Percentiles rank a stretch among this genome's conserved stretches.
These are phyloP conservation scores for Sialis fuliginosa DNA, from an alignment of 2,888 invertebrate species.

Conservation along the genomic window DNA sequence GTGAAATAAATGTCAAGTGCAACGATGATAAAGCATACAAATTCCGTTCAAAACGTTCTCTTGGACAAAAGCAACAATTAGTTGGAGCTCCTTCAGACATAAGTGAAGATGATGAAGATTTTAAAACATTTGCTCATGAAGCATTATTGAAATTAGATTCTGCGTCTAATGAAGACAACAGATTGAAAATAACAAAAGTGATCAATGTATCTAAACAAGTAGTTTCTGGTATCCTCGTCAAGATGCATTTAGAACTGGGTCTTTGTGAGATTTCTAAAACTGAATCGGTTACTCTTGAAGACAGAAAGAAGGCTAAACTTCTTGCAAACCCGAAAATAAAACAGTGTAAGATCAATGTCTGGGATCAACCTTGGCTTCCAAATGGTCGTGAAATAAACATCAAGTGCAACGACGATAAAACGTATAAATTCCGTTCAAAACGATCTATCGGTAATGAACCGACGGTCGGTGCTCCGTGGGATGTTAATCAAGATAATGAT, in stretches of 20 bases:
- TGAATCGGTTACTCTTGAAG: constrained; percentile 14
- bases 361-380: constrained; percentile 40
- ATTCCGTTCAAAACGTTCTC: not conserved
- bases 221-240: constrained; percentile 35
- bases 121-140: constrained; percentile 16
- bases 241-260: constrained; percentile 38
- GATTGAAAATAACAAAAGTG: constrained; percentile 23
- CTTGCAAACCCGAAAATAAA: constrained; percentile 15
- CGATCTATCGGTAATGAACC: no score
- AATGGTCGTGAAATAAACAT: constrained; percentile 24
- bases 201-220: constrained; percentile 29
- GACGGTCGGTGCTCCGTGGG: constrained; percentile 5
- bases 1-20: constrained; percentile 25
- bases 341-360: constrained; percentile 31
- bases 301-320: constrained; percentile 10
- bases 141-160: constrained; percentile 15
- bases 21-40: constrained; percentile 9
- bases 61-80: constrained; percentile 4
- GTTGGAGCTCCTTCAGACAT: constrained; percentile 10
- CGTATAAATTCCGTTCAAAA: not conserved
- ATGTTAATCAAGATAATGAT: constrained; percentile 12
- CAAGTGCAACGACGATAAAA: constrained; percentile 18
- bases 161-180: constrained; percentile 11
- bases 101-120: constrained; percentile 12
- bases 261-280: constrained; percentile 31